A percentile compares a stretch with the other conserved stretches of the same genome.
Conservation (phyloP, 2,113 vertebrate genomes). For the Muscicapa adusta region DNA sequence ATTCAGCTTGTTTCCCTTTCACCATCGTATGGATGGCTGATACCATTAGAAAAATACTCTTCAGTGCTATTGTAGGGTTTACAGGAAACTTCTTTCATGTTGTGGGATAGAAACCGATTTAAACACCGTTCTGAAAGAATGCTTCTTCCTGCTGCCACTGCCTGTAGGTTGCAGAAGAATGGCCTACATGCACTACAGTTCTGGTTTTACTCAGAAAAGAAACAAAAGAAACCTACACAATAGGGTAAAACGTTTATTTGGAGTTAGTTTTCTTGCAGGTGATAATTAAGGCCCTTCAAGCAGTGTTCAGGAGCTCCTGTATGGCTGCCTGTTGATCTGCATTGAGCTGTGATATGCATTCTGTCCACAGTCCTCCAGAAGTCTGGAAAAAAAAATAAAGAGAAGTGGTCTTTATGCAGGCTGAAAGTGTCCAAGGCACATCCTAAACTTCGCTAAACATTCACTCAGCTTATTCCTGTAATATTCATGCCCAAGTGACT, state of each 20-base stretch:
- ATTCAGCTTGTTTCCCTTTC: slow-evolving; percentile 66
- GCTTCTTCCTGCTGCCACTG: slow-evolving; percentile 57
- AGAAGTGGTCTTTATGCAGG: not conserved
- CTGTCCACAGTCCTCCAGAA: slow-evolving; percentile 92
- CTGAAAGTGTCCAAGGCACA: not conserved
- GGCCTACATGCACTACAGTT: slow-evolving; percentile 75
- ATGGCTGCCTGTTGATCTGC: slow-evolving; percentile 94
- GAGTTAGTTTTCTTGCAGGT: slow-evolving; percentile 77
- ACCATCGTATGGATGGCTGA: slow-evolving; percentile 61
- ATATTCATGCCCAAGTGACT: not conserved
- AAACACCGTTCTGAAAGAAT: slow-evolving; percentile 48
- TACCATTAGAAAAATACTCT: slow-evolving; percentile 80
- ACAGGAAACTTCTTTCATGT: slow-evolving; percentile 54
- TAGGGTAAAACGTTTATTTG: slow-evolving; percentile 83
- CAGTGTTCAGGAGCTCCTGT: slow-evolving; percentile 92
- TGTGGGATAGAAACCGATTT: slow-evolving; percentile 44
- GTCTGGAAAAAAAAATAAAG: slow-evolving; percentile 71
- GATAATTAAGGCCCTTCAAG: slow-evolving; percentile 81
- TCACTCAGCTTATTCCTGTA: not conserved
- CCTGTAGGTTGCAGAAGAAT: slow-evolving; percentile 65
- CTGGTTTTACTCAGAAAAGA: slow-evolving; percentile 78
- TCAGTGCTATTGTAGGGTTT: slow-evolving; percentile 72
- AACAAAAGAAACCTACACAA: slow-evolving; percentile 84
- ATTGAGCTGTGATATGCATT: slow-evolving; percentile 91
- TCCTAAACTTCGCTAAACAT: not conserved